phyloP scores from a whole-genome alignment of 2,797 vertebrate species.

The Chloroceryle amazona region DNA sequence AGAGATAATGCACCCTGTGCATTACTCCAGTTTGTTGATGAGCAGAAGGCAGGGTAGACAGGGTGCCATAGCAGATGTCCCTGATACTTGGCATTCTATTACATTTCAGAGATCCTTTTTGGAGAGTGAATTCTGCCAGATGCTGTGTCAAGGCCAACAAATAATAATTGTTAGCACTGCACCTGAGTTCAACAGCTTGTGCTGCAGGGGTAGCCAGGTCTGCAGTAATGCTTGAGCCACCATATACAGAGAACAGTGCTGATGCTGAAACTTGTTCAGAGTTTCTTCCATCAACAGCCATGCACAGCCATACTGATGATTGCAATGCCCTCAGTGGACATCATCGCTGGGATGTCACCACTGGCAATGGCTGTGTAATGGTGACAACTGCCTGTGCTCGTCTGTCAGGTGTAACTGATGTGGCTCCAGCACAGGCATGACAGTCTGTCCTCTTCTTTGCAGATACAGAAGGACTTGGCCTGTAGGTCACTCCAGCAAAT shows the following conservation, averaged over 20 bases:
- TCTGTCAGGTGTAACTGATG: not conserved
- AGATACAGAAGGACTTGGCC: not conserved
- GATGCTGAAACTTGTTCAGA: not conserved
- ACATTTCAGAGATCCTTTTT: not conserved
- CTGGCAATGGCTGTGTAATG: not conserved
- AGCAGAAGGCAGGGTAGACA: not conserved
- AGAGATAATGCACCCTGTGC: rapidly evolving
- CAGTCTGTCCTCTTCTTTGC: not conserved
- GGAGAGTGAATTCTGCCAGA: not conserved
- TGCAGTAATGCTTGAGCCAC: not conserved
- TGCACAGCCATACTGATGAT: not conserved
- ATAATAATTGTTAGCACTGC: not conserved
- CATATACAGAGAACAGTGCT: not conserved
- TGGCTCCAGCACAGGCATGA: not conserved
- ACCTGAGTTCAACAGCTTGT: not conserved
- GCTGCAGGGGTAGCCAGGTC: not conserved
- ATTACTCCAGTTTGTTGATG: not conserved
- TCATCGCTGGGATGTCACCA: not conserved
- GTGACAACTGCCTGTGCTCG: not conserved
- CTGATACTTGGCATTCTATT: not conserved
- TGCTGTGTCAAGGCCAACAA: not conserved
- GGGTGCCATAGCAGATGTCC: not conserved
- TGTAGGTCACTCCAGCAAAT: not conserved
- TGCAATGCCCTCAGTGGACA: not conserved
- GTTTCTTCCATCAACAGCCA: not conserved